Percentiles rank a stretch among this genome's conserved stretches.
phyloP scores from a whole-genome alignment of 1,140 invertebrate species.

The Sarcophaga bullata region DNA sequence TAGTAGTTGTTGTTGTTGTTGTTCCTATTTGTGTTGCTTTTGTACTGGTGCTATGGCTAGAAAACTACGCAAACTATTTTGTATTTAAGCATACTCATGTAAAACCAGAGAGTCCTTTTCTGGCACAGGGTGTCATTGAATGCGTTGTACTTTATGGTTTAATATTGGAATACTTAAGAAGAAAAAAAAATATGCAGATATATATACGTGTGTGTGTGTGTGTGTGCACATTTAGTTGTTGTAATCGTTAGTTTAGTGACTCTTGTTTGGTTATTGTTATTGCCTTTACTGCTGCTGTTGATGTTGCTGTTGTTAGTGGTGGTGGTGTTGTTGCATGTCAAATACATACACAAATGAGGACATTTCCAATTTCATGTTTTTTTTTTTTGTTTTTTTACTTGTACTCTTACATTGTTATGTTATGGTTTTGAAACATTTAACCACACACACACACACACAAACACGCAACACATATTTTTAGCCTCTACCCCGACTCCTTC shows the following conservation, averaged over 20 bases:
- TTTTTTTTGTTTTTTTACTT: no score
- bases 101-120: not conserved
- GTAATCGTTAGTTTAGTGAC: no score
- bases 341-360: conserved; percentile 22
- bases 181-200: no score
- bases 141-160: not conserved
- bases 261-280: not conserved
- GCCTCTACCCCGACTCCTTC: no score
- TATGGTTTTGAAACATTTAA: conserved; percentile 23
- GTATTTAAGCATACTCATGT: not conserved
- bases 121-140: not conserved
- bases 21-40: no score
- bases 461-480: not conserved
- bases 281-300: not conserved
- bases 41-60: not conserved
- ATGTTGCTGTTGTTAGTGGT: not conserved
- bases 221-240: no score
- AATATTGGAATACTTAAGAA: not conserved
- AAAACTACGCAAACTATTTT: not conserved
- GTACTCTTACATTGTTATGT: conserved; percentile 29
- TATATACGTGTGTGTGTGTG: no score
- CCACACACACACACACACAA: not conserved
- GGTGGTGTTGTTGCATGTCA: not conserved
- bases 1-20: no score
- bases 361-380: conserved; percentile 27